These are phyloP conservation scores for Acomys russatus DNA, from an alignment of 2,797 vertebrate genomes.

Conservation along the genomic window DNA sequence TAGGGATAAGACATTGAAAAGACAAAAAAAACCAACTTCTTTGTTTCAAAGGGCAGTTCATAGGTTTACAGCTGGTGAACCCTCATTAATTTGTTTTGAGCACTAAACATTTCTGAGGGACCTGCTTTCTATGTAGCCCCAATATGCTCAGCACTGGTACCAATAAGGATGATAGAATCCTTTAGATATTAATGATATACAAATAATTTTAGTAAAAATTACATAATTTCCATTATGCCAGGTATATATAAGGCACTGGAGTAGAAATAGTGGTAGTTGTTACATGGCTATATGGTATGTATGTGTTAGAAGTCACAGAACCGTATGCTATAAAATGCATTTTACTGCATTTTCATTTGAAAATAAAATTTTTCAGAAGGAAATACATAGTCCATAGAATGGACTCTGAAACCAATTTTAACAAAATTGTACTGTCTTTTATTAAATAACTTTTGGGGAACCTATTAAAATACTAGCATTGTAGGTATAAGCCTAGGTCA, in stretches of 20 bases:
- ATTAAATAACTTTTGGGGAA: slow-evolving; percentile 25
- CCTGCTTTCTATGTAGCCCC: background rate
- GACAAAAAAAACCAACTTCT: slow-evolving; percentile 33
- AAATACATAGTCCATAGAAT: background rate
- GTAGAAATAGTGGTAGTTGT: background rate
- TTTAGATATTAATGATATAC: slow-evolving; percentile 6
- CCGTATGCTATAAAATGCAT: background rate
- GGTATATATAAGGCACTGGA: background rate
- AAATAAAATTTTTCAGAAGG: slow-evolving; percentile 44
- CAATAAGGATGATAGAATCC: background rate
- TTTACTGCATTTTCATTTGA: slow-evolving; percentile 27
- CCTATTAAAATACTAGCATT: slow-evolving; percentile 14
- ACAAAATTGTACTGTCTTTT: slow-evolving; percentile 24
- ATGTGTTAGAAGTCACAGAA: slow-evolving; percentile 42
- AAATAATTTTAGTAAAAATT: slow-evolving; percentile 38
- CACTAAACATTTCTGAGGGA: slow-evolving; percentile 48
- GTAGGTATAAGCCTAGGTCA: background rate
- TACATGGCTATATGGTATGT: background rate
- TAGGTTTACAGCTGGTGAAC: slow-evolving; percentile 32
- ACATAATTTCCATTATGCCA: background rate
- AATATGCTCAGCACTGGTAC: slow-evolving; percentile 35
- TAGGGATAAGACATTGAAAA: slow-evolving; percentile 1
- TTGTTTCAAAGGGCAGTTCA: slow-evolving; percentile 5
- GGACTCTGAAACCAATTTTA: slow-evolving; percentile 20
- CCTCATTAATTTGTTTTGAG: slow-evolving; percentile 60